phyloP scores from a whole-genome alignment of 2,113 vertebrate species.

The Hippotragus niger region DNA sequence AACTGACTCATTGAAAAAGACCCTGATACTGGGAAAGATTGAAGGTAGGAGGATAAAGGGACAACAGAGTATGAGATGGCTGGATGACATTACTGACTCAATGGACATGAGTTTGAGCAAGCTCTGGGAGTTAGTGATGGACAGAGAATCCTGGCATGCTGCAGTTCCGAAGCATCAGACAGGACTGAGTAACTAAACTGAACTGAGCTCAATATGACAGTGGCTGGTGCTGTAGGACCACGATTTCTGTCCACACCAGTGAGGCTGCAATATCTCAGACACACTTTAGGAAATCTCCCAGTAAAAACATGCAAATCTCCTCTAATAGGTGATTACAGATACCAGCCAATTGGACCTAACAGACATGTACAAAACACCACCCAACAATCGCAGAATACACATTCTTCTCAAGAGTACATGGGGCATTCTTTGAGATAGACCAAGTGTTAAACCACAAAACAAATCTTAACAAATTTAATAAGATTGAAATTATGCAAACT shows the following conservation, averaged over 20 bases:
- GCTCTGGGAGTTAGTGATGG: not conserved
- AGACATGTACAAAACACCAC: not conserved
- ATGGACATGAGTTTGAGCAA: not conserved
- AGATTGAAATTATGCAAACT: not conserved
- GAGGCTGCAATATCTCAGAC: not conserved
- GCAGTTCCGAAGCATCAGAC: not conserved
- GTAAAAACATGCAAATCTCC: not conserved
- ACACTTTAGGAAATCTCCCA: not conserved
- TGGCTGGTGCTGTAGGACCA: not conserved
- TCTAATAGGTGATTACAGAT: not conserved
- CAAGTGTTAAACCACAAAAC: not conserved
- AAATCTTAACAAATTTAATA: not conserved
- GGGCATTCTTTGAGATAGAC: not conserved
- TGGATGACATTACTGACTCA: not conserved
- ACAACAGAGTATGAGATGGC: not conserved
- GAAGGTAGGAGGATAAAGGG: not conserved
- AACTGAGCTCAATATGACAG: not conserved
- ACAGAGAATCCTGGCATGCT: not conserved
- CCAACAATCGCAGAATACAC: not conserved
- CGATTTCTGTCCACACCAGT: not conserved
- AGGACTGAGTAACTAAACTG: not conserved
- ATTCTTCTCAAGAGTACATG: not conserved
- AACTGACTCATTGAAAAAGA: not conserved
- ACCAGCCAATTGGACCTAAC: not conserved
- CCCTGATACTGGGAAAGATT: not conserved